These are phyloP conservation scores for Lathamus discolor DNA, from an alignment of 2,113 vertebrate species.

Conservation along the genomic window DNA sequence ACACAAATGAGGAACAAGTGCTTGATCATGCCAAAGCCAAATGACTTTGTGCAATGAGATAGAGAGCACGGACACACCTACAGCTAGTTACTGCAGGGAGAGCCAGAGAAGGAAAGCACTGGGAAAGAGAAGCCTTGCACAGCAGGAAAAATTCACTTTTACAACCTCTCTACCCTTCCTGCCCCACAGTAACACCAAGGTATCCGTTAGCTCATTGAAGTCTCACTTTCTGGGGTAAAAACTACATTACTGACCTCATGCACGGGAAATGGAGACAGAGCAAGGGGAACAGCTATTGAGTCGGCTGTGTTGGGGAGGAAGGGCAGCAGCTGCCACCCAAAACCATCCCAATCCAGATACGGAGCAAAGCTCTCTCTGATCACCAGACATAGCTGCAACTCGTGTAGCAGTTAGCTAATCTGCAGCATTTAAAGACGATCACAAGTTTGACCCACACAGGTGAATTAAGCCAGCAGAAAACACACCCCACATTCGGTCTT, in stretches of 20 bases:
- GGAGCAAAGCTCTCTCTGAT: not conserved
- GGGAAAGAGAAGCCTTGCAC: not conserved
- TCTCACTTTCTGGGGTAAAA: not conserved
- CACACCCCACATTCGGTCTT: not conserved
- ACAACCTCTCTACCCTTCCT: not conserved
- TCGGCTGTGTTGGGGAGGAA: not conserved
- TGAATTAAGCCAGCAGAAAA: not conserved
- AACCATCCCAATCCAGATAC: not conserved
- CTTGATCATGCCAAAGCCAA: not conserved
- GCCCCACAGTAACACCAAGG: not conserved
- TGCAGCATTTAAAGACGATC: not conserved
- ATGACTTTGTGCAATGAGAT: not conserved
- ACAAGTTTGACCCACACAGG: not conserved
- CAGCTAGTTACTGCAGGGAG: not conserved
- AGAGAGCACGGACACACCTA: not conserved
- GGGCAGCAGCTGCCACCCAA: not conserved
- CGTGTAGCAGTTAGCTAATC: not conserved
- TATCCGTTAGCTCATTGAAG: not conserved
- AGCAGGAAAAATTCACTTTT: not conserved
- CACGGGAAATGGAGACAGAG: not conserved
- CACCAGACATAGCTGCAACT: not conserved
- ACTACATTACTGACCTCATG: not conserved
- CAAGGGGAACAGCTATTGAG: not conserved
- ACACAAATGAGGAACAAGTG: not conserved
- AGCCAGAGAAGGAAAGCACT: not conserved